phyloP scores from a whole-genome alignment of 1,140 invertebrate species.

The Zaprionus davidi region DNA sequence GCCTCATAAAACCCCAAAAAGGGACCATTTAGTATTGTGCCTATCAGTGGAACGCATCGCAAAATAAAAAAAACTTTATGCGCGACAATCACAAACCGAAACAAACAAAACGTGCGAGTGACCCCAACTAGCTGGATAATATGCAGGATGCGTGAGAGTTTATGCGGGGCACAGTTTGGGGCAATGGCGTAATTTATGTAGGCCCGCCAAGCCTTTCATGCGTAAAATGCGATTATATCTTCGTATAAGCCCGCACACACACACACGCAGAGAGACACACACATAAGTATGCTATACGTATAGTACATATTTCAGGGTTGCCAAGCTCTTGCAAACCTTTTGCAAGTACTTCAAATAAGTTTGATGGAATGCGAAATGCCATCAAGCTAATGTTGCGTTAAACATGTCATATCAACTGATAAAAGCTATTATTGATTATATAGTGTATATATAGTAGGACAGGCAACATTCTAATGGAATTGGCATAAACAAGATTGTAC shows the following conservation, averaged over 20 bases:
- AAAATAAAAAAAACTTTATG: conserved; percentile 54
- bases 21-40: conserved; percentile 26
- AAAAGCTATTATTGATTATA: not conserved
- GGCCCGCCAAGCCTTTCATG: conserved; percentile 68
- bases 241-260: conserved; percentile 43
- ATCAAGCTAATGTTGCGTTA: not conserved
- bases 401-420: conserved; percentile 3
- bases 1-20: conserved; percentile 44
- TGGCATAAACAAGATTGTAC: conserved; percentile 17
- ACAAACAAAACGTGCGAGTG: conserved; percentile 67
- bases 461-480: not conserved
- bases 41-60: conserved; percentile 54
- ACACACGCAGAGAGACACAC: conserved; percentile 13
- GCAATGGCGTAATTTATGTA: conserved; percentile 75
- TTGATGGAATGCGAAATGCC: not conserved
- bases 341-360: not conserved
- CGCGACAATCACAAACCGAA: conserved; percentile 15
- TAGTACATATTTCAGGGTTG: conserved; percentile 18
- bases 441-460: not conserved
- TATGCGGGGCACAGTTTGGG: conserved; percentile 6
- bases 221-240: conserved; percentile 78
- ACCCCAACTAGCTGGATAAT: conserved; percentile 46
- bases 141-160: conserved; percentile 20
- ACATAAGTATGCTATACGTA: conserved; percentile 2
- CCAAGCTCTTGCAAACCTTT: conserved; percentile 10